Evolutionary conservation across 2,888 invertebrate species (phyloP).

Genomic region (Tethea ocularis): DNA sequence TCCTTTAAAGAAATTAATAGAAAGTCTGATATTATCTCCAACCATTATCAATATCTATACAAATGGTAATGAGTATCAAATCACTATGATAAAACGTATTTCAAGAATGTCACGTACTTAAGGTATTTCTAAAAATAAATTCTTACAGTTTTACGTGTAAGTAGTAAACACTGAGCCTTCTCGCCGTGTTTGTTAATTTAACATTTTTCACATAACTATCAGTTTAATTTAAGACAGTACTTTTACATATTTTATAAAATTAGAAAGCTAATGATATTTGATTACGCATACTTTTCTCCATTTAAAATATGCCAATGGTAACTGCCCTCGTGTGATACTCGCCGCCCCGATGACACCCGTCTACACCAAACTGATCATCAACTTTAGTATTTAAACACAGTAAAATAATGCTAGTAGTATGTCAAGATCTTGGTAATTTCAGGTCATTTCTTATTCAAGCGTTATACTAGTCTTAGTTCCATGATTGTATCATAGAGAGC

Average conservation of each 20-base stretch:
- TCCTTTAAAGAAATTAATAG: background rate
- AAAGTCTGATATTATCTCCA: background rate
- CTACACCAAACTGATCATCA: conserved; percentile 43
- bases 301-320: conserved; percentile 39
- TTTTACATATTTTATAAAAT: conserved; percentile 40
- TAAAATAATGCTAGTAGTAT: background rate
- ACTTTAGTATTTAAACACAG: conserved; percentile 35
- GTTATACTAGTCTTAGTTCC: no score
- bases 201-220: conserved; percentile 41
- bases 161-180: conserved; percentile 16
- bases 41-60: background rate
- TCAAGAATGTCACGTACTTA: background rate
- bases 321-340: conserved; percentile 38
- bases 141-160: conserved; percentile 9
- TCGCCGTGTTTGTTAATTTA: conserved; percentile 21
- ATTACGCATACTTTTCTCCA: conserved; percentile 15
- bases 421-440: background rate
- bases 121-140: conserved; percentile 6
- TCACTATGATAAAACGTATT: background rate
- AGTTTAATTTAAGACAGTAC: conserved; percentile 42
- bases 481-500: no score
- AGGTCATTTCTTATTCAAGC: no score
- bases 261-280: conserved; percentile 36
- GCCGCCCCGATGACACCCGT: conserved; percentile 52
- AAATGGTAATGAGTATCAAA: background rate